phyloP scores from a whole-genome alignment of 2,888 invertebrate species.

The Neoscelio sp. region DNA sequence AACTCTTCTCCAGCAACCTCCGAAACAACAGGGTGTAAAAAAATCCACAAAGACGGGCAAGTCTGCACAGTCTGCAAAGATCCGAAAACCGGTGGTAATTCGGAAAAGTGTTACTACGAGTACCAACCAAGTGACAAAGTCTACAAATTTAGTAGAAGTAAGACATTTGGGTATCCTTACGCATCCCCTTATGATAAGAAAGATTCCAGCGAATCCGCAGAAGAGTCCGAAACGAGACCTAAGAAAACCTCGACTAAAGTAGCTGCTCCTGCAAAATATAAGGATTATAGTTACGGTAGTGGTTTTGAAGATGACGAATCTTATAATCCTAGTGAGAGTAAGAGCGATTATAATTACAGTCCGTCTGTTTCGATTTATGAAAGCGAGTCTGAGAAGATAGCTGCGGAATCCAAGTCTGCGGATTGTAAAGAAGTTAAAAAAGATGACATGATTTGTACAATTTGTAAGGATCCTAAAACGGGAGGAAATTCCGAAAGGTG shows the following conservation, averaged over 20 bases:
- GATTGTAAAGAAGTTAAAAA: slow-evolving; percentile 87
- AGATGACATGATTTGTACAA: slow-evolving; percentile 88
- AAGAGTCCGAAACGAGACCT: slow-evolving; percentile 64
- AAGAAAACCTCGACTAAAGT: slow-evolving; percentile 40
- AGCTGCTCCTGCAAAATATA: slow-evolving; percentile 32
- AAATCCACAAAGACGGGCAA: slow-evolving; percentile 81
- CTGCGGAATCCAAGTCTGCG: slow-evolving; percentile 84
- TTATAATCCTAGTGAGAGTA: slow-evolving; percentile 45
- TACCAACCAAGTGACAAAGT: slow-evolving; percentile 82
- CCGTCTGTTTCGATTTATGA: slow-evolving; percentile 82
- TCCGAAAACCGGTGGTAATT: slow-evolving; percentile 84
- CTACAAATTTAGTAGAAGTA: slow-evolving; percentile 77
- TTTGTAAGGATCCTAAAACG: slow-evolving; percentile 90
- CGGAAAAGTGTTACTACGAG: slow-evolving; percentile 85
- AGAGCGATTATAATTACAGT: slow-evolving; percentile 51
- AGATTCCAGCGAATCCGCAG: slow-evolving; percentile 33
- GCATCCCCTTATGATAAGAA: slow-evolving; percentile 20
- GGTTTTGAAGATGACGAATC: slow-evolving; percentile 31
- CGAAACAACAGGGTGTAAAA: slow-evolving; percentile 69
- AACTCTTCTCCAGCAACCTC: neutral
- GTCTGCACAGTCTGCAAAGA: slow-evolving; percentile 85
- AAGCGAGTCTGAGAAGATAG: slow-evolving; percentile 86
- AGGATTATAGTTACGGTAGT: slow-evolving; percentile 23
- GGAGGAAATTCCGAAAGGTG: slow-evolving; percentile 92
- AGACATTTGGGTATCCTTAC: slow-evolving; percentile 75